phyloP scores from a whole-genome alignment of 2,888 invertebrate species.

The Tinea pellionella region DNA sequence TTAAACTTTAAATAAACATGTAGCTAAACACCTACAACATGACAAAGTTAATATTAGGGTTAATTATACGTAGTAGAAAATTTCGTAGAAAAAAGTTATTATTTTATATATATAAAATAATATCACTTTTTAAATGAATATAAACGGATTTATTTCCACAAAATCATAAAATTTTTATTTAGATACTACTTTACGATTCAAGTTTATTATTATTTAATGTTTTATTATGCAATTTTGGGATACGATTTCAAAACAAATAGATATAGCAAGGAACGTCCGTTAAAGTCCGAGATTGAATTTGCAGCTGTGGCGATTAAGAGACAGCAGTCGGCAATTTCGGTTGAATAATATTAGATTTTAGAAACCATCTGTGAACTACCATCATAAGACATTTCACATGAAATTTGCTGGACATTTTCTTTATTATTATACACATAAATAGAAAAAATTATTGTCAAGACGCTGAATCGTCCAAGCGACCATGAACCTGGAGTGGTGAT shows the following conservation, averaged over 20 bases:
- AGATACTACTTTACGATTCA: background rate
- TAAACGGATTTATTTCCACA: background rate
- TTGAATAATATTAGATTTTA: slow-evolving; percentile 2
- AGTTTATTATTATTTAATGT: background rate
- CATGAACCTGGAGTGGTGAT: too few relatives aligned
- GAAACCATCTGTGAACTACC: slow-evolving; percentile 2
- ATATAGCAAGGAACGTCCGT: background rate
- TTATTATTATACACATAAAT: too few relatives aligned
- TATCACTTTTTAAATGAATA: too few relatives aligned
- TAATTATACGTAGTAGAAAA: background rate
- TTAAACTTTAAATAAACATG: slow-evolving; percentile 13
- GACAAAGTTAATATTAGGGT: background rate
- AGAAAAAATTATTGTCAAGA: too few relatives aligned
- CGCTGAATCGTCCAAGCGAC: too few relatives aligned
- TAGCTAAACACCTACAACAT: background rate
- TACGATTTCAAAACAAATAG: background rate
- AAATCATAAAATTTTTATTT: background rate
- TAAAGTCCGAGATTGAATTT: slow-evolving; percentile 3
- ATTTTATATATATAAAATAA: background rate
- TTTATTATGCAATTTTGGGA: background rate
- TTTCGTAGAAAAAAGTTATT: too few relatives aligned
- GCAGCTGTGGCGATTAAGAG: background rate
- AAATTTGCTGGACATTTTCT: background rate
- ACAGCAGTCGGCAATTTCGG: background rate
- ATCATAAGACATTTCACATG: slow-evolving; percentile 6